Percentiles rank a stretch among this genome's conserved stretches.
Evolutionary conservation across 23 tunicate genomes (phyloP).

Genomic region (Trididemnum clinides): DNA sequence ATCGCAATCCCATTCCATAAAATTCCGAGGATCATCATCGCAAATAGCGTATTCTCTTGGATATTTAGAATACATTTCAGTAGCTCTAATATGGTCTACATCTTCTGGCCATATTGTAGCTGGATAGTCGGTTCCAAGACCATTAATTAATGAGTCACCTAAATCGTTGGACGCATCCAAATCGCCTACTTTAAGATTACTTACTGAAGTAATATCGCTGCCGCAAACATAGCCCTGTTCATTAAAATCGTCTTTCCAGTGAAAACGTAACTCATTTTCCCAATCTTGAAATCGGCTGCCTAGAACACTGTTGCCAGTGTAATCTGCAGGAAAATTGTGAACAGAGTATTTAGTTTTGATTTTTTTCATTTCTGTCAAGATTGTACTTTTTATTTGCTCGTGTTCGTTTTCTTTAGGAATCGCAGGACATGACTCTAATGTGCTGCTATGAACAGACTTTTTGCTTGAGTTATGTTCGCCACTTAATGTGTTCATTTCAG

Average conservation of each 20-base stretch:
- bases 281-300: not conserved
- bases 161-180: conserved; percentile 5
- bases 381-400: conserved; percentile 45
- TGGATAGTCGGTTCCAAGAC: not conserved
- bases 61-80: not conserved
- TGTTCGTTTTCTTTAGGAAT: not conserved
- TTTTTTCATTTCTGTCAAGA: conserved; percentile 57
- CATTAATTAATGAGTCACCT: conserved; percentile 40
- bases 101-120: not conserved
- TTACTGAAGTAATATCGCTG: conserved; percentile 10
- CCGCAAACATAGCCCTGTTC: not conserved
- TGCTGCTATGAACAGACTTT: not conserved
- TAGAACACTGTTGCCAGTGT: not conserved
- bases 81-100: not conserved
- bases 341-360: conserved; percentile 39
- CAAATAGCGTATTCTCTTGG: conserved; percentile 33
- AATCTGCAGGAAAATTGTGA: too few relatives aligned
- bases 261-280: not conserved
- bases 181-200: conserved; percentile 3
- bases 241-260: conserved; percentile 13
- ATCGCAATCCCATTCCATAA: conserved; percentile 81
- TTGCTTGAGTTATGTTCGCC: not conserved
- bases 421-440: not conserved
- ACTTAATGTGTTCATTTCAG: not conserved
- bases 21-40: conserved; percentile 30